Base-by-base conservation (phyloP, 2,113 vertebrate genomes). In the Mormyrus iriodes region DNA sequence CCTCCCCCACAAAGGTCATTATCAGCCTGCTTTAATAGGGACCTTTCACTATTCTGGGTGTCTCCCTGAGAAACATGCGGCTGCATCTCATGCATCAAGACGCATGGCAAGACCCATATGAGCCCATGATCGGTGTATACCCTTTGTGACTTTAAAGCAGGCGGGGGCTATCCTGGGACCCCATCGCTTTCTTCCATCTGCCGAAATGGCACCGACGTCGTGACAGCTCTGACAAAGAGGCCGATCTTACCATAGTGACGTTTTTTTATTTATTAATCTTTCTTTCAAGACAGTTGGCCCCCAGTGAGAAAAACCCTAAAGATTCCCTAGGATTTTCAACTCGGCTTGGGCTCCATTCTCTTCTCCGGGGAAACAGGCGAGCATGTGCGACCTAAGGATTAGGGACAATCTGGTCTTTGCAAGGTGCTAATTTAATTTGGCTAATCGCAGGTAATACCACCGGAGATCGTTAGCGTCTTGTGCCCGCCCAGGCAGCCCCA, bases 351-450 rank as follows among this genome's bases (percentile, higher is more conserved):
- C 31, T 52, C 48, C 13, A 52, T 48, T 13, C 85, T 24, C 0
- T 31, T 46, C 42, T 84, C 35, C 6, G 73, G 35, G 73, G n/a
- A 79, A 15, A 79, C 3, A 7, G 21, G 5, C 5, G 84, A 51
- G 84, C 8, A 15, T 86, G 27, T 15, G 35, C 24, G 0, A 39
- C 12, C 39, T 35, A 6, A 0, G 55, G 86, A 44, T 65, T 65
- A 46, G 55, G 86, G 39, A 44, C 86, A 44, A 15, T 44, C 35
- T 17, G 4, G 19, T 12, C 53, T 58, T 61, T 44, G 86, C 19
- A 31, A 61, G 86, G 53, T 46, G 53, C 86, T 87, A 58, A 87
- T n/a, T 87, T 44, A 58, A 61, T 87, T 61, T 46, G 55, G 55
- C 53, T 87, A 61, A 87, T 87, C 86, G 24, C 21, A 61, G 17